Percentiles rank a stretch among this genome's conserved stretches.
These are phyloP conservation scores for Aphaenogaster rudis DNA, from an alignment of 1,140 invertebrate species.

Conservation along the genomic window DNA sequence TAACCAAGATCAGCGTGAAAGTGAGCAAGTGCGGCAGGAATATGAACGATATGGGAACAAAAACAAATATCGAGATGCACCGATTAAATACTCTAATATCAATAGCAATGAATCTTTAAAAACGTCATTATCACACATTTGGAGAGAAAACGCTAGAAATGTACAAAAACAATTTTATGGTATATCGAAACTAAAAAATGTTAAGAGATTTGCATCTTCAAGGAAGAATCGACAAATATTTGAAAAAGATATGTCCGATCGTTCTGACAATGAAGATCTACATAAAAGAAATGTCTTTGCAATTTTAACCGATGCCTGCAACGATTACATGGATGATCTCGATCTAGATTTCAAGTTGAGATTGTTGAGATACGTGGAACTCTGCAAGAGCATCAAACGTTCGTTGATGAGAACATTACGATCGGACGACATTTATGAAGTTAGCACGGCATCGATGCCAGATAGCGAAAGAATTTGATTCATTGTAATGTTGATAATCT, in stretches of 20 bases:
- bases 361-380: conserved; percentile 72
- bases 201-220: neutral
- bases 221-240: conserved; percentile 1
- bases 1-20: neutral
- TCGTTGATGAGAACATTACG: conserved; percentile 63
- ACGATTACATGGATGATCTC: conserved; percentile 59
- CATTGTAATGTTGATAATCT: neutral
- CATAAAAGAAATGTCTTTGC: neutral
- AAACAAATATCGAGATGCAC: neutral
- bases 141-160: neutral
- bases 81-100: neutral
- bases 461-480: neutral
- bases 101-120: neutral
- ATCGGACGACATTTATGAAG: conserved; percentile 52
- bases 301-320: conserved; percentile 1
- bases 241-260: neutral
- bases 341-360: conserved; percentile 69
- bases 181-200: neutral
- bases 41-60: no score
- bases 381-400: conserved; percentile 75
- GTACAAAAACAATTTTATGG: neutral
- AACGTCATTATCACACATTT: neutral
- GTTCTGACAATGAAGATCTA: neutral
- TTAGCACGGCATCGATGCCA: conserved; percentile 11
- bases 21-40: neutral